Conservation (phyloP, 2,888 invertebrate species). For the Automeris io region DNA sequence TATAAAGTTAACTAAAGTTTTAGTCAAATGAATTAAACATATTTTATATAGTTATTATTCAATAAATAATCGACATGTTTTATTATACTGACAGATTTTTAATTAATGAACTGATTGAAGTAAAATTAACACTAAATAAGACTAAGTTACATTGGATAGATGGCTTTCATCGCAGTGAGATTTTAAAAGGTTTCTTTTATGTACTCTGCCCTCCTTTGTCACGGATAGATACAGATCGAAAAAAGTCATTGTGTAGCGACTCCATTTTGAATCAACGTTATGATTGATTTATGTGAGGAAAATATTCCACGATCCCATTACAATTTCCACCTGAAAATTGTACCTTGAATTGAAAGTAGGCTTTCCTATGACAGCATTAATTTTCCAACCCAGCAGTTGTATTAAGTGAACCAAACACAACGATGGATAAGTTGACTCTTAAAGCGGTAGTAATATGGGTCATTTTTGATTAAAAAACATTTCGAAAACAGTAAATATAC, state of each 20-base stretch:
- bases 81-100: too few species aligned
- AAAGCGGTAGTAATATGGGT: slow-evolving; percentile 15
- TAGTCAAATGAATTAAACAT: too few species aligned
- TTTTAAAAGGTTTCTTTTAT: too few species aligned
- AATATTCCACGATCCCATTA: slow-evolving; percentile 21
- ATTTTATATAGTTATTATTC: too few species aligned
- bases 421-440: slow-evolving; percentile 5
- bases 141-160: too few species aligned
- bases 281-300: slow-evolving; percentile 21
- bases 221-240: background rate
- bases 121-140: too few species aligned
- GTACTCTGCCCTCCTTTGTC: background rate
- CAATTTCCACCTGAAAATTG: slow-evolving; percentile 29
- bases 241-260: background rate
- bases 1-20: too few species aligned
- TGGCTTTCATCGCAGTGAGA: too few species aligned
- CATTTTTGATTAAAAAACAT: slow-evolving; percentile 12
- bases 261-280: background rate
- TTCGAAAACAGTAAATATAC: slow-evolving; percentile 13
- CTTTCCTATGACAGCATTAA: slow-evolving; percentile 40
- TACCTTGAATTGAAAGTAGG: slow-evolving; percentile 33
- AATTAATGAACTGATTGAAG: too few species aligned
- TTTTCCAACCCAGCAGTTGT: slow-evolving; percentile 32
- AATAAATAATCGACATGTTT: too few species aligned
- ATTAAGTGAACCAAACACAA: background rate